Evolutionary conservation across 2,888 invertebrate species (phyloP).

Genomic region (Volucella bombylans): DNA sequence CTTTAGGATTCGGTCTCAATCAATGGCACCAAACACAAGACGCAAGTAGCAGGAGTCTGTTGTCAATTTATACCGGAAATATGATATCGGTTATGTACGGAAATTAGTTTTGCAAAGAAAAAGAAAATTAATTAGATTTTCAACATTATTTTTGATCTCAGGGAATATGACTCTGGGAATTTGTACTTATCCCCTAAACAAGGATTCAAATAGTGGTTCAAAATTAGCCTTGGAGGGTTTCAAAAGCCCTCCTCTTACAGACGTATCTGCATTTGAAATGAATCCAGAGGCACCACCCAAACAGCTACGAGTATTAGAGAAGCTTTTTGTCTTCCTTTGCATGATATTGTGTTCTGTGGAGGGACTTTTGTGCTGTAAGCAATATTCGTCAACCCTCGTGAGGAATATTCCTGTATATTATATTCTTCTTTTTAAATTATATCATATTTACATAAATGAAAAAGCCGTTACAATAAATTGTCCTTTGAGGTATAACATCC

Average conservation of each 20-base stretch:
- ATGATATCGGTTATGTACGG: constrained; percentile 6
- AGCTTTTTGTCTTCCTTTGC: too few relatives aligned
- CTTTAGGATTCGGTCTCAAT: not conserved
- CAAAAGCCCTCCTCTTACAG: not conserved
- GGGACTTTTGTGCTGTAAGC: too few relatives aligned
- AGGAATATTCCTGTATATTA: too few relatives aligned
- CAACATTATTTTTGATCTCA: constrained; percentile 22
- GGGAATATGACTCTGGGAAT: not conserved
- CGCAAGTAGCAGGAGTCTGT: not conserved
- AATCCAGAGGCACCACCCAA: constrained; percentile 18
- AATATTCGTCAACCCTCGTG: too few relatives aligned
- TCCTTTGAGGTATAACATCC: too few relatives aligned
- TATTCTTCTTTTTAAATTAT: too few relatives aligned
- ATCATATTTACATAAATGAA: too few relatives aligned
- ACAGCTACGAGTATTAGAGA: too few relatives aligned
- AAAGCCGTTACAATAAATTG: too few relatives aligned
- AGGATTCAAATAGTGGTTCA: not conserved
- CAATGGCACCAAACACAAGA: not conserved
- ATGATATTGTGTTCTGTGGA: too few relatives aligned
- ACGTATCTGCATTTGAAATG: not conserved
- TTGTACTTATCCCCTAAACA: constrained; percentile 21
- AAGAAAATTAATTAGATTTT: not conserved
- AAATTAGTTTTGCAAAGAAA: constrained; percentile 18
- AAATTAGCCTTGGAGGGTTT: constrained; percentile 11
- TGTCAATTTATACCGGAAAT: constrained; percentile 1